Evolutionary conservation across 2,797 vertebrate genomes (phyloP).

Genomic region (Avahi laniger): DNA sequence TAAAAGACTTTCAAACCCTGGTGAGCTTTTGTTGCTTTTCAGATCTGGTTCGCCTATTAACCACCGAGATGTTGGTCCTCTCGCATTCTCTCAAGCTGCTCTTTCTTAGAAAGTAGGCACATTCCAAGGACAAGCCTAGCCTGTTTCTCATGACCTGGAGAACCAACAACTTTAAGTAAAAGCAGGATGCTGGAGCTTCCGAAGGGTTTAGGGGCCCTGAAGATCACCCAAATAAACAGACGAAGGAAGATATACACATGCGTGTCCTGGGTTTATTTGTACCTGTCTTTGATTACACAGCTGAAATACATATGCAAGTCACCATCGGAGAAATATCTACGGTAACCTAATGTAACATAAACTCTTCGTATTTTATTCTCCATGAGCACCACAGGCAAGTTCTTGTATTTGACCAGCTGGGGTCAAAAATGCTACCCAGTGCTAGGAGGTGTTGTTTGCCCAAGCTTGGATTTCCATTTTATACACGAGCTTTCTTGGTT

Average conservation of each 20-base stretch:
- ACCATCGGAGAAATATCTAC: neutral
- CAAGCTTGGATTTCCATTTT: neutral
- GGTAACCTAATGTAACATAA: neutral
- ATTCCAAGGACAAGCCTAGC: conserved; percentile 59
- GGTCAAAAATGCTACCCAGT: neutral
- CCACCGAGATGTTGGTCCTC: neutral
- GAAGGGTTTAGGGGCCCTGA: neutral
- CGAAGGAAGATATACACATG: neutral
- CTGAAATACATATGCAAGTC: conserved; percentile 7
- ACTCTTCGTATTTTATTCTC: conserved; percentile 27
- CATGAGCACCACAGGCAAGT: neutral
- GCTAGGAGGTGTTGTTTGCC: neutral
- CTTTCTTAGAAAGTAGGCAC: conserved; percentile 70
- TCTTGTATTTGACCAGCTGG: neutral
- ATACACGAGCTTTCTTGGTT: neutral
- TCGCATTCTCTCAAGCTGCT: conserved; percentile 66
- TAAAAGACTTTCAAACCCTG: conserved; percentile 52
- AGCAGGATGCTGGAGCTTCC: conserved; percentile 4
- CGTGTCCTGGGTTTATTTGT: conserved; percentile 12
- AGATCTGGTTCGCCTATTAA: conserved; percentile 48
- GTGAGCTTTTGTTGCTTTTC: neutral
- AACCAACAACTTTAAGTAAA: neutral
- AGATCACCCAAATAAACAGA: conserved; percentile 59
- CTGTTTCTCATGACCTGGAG: neutral
- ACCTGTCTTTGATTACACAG: conserved; percentile 45